These are phyloP conservation scores for Gallinago nigripennis DNA, from an alignment of 2,797 vertebrate species.

Conservation along the genomic window DNA sequence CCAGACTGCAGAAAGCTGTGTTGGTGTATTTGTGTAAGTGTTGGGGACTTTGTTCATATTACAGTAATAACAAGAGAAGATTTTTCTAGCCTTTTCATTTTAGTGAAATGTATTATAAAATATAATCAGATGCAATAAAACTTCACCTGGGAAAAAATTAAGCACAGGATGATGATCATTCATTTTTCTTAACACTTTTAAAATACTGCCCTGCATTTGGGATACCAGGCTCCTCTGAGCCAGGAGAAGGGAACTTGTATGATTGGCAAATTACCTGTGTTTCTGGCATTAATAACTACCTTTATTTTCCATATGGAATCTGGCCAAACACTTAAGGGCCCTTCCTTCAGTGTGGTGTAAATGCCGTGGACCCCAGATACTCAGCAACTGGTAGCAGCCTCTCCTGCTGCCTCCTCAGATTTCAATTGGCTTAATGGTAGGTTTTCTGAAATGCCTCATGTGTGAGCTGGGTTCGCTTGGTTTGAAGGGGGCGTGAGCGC, in stretches of 20 bases:
- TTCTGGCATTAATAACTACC: background rate
- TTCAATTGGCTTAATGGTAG: constrained; percentile 80
- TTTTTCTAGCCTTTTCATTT: constrained; percentile 1
- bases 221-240: background rate
- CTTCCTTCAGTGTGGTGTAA: background rate
- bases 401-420: constrained; percentile 54
- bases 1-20: background rate
- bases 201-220: background rate
- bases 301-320: background rate
- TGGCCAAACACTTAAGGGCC: background rate
- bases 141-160: background rate
- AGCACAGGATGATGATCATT: background rate
- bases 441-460: constrained; percentile 86
- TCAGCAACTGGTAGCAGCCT: background rate
- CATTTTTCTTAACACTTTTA: background rate
- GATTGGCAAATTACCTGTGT: background rate
- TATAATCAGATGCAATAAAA: constrained; percentile 19
- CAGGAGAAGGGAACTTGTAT: background rate
- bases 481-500: constrained; percentile 85
- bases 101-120: background rate
- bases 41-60: background rate
- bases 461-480: constrained; percentile 79
- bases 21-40: background rate
- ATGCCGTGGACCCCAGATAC: background rate
- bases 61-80: background rate